Conservation (phyloP, 2,888 invertebrate genomes). For the Limnephilus auricula region DNA sequence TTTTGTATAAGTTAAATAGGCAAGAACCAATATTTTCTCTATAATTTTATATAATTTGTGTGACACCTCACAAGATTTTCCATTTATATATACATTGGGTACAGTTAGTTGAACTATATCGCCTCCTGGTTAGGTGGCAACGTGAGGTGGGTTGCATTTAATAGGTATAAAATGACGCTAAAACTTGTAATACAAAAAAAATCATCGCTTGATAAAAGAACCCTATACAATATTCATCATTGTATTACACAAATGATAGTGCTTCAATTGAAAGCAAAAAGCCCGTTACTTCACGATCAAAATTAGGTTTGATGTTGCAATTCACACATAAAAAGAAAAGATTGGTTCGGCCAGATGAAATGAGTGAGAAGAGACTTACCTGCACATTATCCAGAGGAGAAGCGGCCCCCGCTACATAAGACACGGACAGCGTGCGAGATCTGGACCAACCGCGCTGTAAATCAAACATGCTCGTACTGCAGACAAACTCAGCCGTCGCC, state of each 20-base stretch:
- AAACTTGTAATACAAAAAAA: background rate
- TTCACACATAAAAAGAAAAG: conserved; percentile 2
- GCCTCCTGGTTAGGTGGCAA: background rate
- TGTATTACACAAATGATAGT: background rate
- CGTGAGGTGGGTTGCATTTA: background rate
- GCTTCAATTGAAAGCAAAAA: background rate
- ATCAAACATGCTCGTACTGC: conserved; percentile 65
- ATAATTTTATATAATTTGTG: background rate
- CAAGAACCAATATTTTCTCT: conserved; percentile 16
- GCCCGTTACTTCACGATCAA: background rate
- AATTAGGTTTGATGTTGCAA: background rate
- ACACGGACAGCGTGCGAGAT: conserved; percentile 92
- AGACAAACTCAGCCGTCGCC: background rate
- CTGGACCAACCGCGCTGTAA: conserved; percentile 90
- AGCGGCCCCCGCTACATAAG: conserved; percentile 86
- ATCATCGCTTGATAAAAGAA: background rate
- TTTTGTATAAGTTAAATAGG: conserved; percentile 11
- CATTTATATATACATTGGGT: too few relatives aligned
- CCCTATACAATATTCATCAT: background rate
- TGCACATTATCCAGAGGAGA: conserved; percentile 88
- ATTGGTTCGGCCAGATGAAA: conserved; percentile 8
- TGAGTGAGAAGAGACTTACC: conserved; percentile 70
- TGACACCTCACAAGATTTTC: too few relatives aligned
- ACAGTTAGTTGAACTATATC: background rate
- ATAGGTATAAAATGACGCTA: background rate